These are phyloP conservation scores for Gnathochromis pfefferi DNA, from an alignment of 2,113 vertebrate species.

Conservation along the genomic window DNA sequence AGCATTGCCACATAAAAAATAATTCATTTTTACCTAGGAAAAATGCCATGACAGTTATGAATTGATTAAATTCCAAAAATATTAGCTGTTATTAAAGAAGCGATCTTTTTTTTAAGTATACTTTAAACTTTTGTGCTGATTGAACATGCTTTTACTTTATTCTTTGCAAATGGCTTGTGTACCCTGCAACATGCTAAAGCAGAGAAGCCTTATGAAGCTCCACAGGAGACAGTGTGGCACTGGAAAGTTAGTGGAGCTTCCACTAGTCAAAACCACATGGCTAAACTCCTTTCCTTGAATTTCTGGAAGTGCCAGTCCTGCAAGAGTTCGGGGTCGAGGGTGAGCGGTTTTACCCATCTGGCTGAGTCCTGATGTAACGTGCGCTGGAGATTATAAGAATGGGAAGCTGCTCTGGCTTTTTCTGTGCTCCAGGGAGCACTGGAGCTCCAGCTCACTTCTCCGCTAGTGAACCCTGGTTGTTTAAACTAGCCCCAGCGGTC, in stretches of 20 bases:
- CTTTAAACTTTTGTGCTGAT: background rate
- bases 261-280: background rate
- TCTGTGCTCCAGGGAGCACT: background rate
- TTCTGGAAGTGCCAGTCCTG: background rate
- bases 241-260: background rate
- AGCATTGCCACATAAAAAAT: background rate
- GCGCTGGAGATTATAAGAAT: slow-evolving; percentile 1
- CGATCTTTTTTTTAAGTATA: background rate
- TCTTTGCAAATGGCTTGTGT: background rate
- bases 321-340: background rate
- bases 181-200: background rate
- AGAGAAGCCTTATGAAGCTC: background rate
- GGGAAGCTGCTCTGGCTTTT: slow-evolving; percentile 8
- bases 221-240: background rate
- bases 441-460: slow-evolving; percentile 44
- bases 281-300: background rate
- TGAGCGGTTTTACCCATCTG: background rate
- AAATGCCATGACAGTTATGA: background rate
- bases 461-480: slow-evolving; percentile 57
- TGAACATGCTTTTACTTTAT: background rate
- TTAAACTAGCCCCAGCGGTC: slow-evolving; percentile 68
- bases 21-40: background rate
- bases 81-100: background rate
- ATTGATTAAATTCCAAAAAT: background rate
- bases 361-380: background rate